A percentile compares a stretch with the other conserved stretches of the same genome.
These are phyloP conservation scores for Parnassius apollo DNA, from an alignment of 2,888 invertebrate species.

Conservation along the genomic window DNA sequence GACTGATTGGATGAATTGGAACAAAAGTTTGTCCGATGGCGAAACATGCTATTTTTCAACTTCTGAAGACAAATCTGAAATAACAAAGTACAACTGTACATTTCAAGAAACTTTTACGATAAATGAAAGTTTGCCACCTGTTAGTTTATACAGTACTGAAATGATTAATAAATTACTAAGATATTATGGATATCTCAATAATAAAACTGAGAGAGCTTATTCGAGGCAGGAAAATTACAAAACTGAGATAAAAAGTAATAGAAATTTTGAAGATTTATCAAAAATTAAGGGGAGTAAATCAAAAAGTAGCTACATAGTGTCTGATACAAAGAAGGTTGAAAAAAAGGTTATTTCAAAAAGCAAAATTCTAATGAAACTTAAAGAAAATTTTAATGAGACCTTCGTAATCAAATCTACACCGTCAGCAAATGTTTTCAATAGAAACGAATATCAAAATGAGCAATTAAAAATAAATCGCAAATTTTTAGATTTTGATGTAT, in stretches of 20 bases:
- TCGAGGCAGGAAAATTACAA: conserved; percentile 46
- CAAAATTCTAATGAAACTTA: conserved; percentile 48
- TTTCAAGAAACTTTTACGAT: conserved; percentile 77
- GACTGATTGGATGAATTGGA: conserved; percentile 84
- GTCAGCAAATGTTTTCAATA: conserved; percentile 58
- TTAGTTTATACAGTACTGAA: conserved; percentile 75
- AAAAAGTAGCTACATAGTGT: conserved; percentile 35
- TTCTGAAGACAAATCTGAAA: conserved; percentile 65
- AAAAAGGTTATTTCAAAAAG: conserved; percentile 38
- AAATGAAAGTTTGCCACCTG: conserved; percentile 73
- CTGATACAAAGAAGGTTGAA: conserved; percentile 3
- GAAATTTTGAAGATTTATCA: conserved; percentile 32
- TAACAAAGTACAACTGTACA: conserved; percentile 72
- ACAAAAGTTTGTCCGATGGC: conserved; percentile 57
- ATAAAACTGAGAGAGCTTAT: conserved; percentile 64
- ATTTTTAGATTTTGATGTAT: conserved; percentile 45
- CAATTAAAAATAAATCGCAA: conserved; percentile 57
- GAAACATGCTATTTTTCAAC: conserved; percentile 75
- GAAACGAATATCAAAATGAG: conserved; percentile 61
- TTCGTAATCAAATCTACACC: conserved; percentile 51
- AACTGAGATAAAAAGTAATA: conserved; percentile 37
- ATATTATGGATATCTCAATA: conserved; percentile 72
- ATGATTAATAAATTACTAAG: conserved; percentile 75
- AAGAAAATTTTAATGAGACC: conserved; percentile 57
- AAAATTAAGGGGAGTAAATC: conserved; percentile 37